These are phyloP conservation scores for Cervus canadensis DNA, from an alignment of 2,113 vertebrate genomes.

Conservation along the genomic window DNA sequence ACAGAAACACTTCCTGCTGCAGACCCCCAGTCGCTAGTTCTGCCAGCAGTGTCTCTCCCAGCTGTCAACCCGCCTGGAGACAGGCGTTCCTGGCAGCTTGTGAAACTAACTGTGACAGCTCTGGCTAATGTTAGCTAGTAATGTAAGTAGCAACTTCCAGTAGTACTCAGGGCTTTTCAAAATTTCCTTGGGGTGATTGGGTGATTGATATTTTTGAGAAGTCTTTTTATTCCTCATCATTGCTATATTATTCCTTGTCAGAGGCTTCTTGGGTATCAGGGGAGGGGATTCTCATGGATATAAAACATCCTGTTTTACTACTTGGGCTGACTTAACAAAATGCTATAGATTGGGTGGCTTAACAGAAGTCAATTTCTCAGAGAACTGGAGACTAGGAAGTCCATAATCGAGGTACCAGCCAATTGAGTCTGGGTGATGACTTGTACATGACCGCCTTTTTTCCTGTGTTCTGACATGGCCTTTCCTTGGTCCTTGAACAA, in stretches of 20 bases:
- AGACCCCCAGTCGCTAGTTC: background rate
- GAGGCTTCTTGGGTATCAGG: background rate
- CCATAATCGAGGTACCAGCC: background rate
- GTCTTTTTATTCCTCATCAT: background rate
- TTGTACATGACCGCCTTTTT: background rate
- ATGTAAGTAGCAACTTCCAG: background rate
- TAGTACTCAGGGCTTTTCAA: background rate
- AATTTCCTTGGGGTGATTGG: background rate
- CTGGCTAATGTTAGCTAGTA: background rate
- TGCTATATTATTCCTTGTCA: background rate
- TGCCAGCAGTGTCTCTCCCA: background rate
- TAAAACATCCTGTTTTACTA: background rate
- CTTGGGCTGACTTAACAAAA: background rate
- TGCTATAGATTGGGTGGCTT: background rate
- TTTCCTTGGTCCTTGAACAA: background rate
- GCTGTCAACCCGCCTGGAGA: background rate
- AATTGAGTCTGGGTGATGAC: background rate
- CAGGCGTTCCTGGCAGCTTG: background rate
- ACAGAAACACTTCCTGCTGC: constrained; percentile 12
- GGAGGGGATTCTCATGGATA: background rate
- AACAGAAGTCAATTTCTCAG: background rate
- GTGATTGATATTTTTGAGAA: background rate
- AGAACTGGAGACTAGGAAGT: background rate
- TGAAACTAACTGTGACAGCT: constrained; percentile 2
- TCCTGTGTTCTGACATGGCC: background rate